Evolutionary conservation across 2,113 vertebrate genomes (phyloP), one percentile per base, ranked within the genome.

Genomic region (Lathamus discolor): DNA sequence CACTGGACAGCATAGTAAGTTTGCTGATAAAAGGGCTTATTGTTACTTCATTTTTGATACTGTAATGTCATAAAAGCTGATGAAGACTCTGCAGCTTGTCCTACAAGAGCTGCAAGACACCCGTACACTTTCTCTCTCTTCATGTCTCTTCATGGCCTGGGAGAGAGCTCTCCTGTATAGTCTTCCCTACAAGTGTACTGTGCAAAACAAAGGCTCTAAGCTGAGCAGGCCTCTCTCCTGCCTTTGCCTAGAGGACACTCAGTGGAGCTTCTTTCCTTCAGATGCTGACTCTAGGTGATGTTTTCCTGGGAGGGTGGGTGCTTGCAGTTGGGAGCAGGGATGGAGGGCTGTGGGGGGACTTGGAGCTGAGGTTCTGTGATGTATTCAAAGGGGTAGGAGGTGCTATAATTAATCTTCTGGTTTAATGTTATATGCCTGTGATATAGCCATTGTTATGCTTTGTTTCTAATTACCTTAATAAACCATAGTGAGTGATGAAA

Each of bases 351-450:
- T 67, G 55, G 31, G 1, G 4, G 29, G 17, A 22, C 41, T 54
- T 3, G 7, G 8, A 29, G 24, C 41, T 63, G 1, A 1, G 37
- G 28, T 12, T 18, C 28, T 0, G 0, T 15, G 2, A 11, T 72
- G 4, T 41, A 54, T 59, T 76, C 13, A 5, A 93, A 86, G 6
- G 16, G 8, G 18, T 19, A 66, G 19, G 6, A 2, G 7, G 16
- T 81, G 31, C 19, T 17, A 57, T 41, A 74, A 31, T 61, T 78
- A 0, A 22, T 55, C 48, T 72, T 76, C 74, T 85, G 57, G 44
- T 94, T 92, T 83, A 57, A 66, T 64, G 22, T 69, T 90, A 19
- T 18, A 27, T 68, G 28, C 33, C 51, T 70, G 29, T 2, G 4
- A 37, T 64, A 29, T 28, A 28, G 49, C 11, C 10, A 13, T 72